Evolutionary conservation across 1,140 invertebrate genomes (phyloP).

Genomic region (Megathymus violae): DNA sequence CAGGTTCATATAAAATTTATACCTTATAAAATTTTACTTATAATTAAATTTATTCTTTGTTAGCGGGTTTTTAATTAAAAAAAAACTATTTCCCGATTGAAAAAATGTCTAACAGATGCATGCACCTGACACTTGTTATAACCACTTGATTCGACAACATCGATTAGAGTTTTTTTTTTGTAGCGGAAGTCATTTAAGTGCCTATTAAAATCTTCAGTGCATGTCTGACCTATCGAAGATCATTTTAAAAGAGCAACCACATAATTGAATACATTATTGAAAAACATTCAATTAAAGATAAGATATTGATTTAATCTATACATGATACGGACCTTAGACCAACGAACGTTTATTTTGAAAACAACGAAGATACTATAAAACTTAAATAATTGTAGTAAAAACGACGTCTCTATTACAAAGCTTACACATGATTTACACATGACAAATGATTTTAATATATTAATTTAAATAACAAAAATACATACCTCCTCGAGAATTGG

Average conservation of each 20-base stretch:
- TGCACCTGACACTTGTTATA: slow-evolving; percentile 28
- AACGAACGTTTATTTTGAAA: too few relatives aligned
- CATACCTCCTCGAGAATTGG: slow-evolving; percentile 86
- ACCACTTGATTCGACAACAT: slow-evolving; percentile 39
- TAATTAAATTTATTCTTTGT: background rate
- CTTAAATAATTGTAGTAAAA: too few relatives aligned
- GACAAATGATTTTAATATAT: too few relatives aligned
- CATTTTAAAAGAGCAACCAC: background rate
- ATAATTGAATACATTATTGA: background rate
- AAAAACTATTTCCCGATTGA: slow-evolving; percentile 12
- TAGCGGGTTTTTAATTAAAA: slow-evolving; percentile 5
- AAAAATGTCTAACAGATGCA: slow-evolving; percentile 2
- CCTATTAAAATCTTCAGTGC: slow-evolving; percentile 17
- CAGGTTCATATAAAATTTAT: slow-evolving; percentile 16
- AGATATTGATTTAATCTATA: too few relatives aligned
- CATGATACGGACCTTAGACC: too few relatives aligned
- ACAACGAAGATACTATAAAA: too few relatives aligned
- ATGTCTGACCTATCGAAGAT: background rate
- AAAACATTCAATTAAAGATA: background rate
- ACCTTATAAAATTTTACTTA: background rate
- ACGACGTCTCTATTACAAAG: too few relatives aligned
- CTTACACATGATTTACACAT: too few relatives aligned
- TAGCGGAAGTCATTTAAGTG: slow-evolving; percentile 48
- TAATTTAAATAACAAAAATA: slow-evolving; percentile 25
- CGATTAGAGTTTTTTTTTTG: slow-evolving; percentile 46